Percentiles rank a stretch among this genome's conserved stretches.
Evolutionary conservation across 1,140 invertebrate species (phyloP).

Genomic region (Diabrotica undecimpunctata): DNA sequence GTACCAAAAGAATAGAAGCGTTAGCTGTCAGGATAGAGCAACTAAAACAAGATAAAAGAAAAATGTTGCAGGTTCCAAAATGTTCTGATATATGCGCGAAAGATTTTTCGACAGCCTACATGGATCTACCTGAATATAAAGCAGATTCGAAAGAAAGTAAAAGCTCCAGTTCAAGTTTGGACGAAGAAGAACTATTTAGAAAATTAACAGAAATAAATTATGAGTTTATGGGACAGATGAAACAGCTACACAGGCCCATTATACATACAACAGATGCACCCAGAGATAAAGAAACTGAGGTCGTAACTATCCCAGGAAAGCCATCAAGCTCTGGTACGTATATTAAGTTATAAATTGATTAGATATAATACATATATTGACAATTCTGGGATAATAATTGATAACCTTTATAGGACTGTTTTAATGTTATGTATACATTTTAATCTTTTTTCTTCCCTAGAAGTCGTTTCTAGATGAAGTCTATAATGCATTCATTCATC

Average conservation of each 20-base stretch:
- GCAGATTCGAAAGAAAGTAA: slow-evolving; percentile 14
- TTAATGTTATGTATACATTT: too few species aligned
- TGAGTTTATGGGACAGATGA: slow-evolving; percentile 34
- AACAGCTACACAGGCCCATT: slow-evolving; percentile 11
- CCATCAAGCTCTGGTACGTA: too few species aligned
- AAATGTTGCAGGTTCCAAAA: slow-evolving; percentile 29
- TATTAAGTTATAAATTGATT: too few species aligned
- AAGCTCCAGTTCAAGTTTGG: slow-evolving; percentile 18
- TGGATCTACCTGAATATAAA: slow-evolving; percentile 36
- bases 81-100: slow-evolving; percentile 15
- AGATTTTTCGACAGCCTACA: slow-evolving; percentile 32
- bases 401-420: too few species aligned
- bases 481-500: too few species aligned
- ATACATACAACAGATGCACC: too few species aligned
- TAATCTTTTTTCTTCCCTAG: too few species aligned
- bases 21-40: slow-evolving; percentile 54
- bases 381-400: too few species aligned
- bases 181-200: slow-evolving; percentile 30
- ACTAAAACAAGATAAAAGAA: slow-evolving; percentile 53
- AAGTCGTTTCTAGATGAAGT: too few species aligned
- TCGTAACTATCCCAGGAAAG: too few species aligned
- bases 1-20: slow-evolving; percentile 53
- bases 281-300: too few species aligned
- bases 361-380: too few species aligned
- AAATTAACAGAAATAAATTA: slow-evolving; percentile 37